These are phyloP conservation scores for Acipenser transmontanus DNA, from an alignment of 2,797 vertebrate genomes.

Conservation along the genomic window DNA sequence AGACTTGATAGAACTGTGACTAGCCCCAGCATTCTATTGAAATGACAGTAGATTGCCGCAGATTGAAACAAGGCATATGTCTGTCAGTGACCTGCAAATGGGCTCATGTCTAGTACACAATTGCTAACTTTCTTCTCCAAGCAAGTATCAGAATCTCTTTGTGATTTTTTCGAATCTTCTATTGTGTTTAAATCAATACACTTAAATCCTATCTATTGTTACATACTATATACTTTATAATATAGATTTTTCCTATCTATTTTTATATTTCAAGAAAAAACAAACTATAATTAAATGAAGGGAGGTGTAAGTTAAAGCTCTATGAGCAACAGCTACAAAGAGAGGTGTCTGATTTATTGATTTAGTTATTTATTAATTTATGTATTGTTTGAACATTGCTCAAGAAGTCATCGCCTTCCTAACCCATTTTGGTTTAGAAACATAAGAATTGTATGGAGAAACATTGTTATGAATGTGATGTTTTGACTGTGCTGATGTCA, in stretches of 20 bases:
- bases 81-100: not conserved
- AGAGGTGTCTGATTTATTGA: constrained; percentile 19
- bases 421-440: constrained; percentile 7
- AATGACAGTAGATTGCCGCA: too few relatives aligned
- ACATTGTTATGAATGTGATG: constrained; percentile 20
- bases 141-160: constrained; percentile 29
- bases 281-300: constrained; percentile 27
- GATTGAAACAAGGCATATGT: too few relatives aligned
- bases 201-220: constrained; percentile 41
- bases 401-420: not conserved
- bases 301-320: constrained; percentile 32
- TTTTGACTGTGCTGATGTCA: constrained; percentile 30
- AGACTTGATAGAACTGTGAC: too few relatives aligned
- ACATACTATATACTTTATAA: constrained; percentile 40
- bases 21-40: too few relatives aligned
- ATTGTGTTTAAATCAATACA: constrained; percentile 33
- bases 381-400: constrained; percentile 14
- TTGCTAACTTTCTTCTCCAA: constrained; percentile 28
- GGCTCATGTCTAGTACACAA: not conserved
- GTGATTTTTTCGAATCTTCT: constrained; percentile 24
- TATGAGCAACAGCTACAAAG: constrained; percentile 39
- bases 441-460: constrained; percentile 5
- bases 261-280: constrained; percentile 47
- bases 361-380: constrained; percentile 11
- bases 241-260: constrained; percentile 59